A percentile compares a stretch with the other conserved stretches of the same genome.
phyloP scores from a whole-genome alignment of 2,113 vertebrate species.

The Poicephalus meyeri region DNA sequence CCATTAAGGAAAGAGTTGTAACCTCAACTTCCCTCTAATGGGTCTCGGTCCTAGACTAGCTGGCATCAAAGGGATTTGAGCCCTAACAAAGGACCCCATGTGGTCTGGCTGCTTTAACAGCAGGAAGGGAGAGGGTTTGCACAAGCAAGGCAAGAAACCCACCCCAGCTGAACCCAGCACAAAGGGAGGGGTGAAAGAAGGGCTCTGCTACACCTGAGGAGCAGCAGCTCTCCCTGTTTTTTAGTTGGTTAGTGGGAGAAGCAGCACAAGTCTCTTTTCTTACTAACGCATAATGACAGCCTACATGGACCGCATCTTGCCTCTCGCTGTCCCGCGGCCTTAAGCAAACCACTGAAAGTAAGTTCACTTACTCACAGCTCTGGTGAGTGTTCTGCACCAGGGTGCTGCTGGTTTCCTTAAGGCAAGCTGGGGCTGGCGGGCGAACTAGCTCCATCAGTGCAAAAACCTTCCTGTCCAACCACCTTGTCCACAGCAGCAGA shows the following conservation, averaged over 20 bases:
- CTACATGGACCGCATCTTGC: neutral
- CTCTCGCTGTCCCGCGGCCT: neutral
- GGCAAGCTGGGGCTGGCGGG: neutral
- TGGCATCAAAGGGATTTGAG: neutral
- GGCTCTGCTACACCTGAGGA: neutral
- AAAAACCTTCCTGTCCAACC: neutral
- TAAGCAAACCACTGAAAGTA: neutral
- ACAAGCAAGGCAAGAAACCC: neutral
- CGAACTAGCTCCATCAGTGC: neutral
- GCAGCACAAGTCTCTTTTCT: neutral
- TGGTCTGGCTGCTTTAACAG: neutral
- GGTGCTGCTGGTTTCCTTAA: neutral
- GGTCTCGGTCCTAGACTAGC: neutral
- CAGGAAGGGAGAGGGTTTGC: neutral
- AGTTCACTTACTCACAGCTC: neutral
- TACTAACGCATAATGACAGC: neutral
- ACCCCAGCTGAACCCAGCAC: neutral
- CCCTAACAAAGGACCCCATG: accelerated
- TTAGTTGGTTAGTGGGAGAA: neutral
- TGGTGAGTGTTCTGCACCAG: neutral
- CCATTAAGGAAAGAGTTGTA: neutral
- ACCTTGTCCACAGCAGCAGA: neutral
- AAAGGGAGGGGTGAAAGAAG: neutral
- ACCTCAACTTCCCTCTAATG: neutral
- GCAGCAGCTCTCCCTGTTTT: neutral